These are phyloP conservation scores for Moxostoma hubbsi DNA, from an alignment of 2,797 vertebrate genomes.

Conservation along the genomic window DNA sequence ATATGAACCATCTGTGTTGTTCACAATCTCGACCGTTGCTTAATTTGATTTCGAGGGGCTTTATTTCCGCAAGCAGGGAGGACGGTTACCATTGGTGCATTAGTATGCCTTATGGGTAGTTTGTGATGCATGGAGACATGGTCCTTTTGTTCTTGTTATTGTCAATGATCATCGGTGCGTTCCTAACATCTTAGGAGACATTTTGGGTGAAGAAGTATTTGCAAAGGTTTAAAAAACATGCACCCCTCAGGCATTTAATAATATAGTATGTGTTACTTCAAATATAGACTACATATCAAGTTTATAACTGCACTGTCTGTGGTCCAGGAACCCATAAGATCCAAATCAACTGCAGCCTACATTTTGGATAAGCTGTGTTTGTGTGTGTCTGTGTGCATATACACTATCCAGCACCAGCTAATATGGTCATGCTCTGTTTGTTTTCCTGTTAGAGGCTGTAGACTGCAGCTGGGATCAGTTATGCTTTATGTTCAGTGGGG, in stretches of 20 bases:
- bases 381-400: constrained; percentile 20
- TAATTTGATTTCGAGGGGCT: constrained; percentile 24
- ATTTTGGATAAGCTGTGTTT: constrained; percentile 34
- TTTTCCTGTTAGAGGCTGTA: constrained; percentile 53
- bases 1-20: constrained; percentile 9
- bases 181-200: neutral
- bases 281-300: neutral
- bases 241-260: constrained; percentile 1
- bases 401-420: constrained; percentile 44
- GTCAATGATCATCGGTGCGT: constrained; percentile 22
- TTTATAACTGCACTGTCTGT: constrained; percentile 11
- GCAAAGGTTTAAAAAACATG: neutral
- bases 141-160: constrained; percentile 31
- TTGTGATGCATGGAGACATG: constrained; percentile 26
- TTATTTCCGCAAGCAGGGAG: constrained; percentile 14
- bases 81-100: constrained; percentile 24
- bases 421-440: constrained; percentile 58
- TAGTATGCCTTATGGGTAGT: constrained; percentile 26
- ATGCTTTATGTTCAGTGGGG: constrained; percentile 46
- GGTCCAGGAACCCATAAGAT: constrained; percentile 18
- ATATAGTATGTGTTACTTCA: neutral
- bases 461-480: constrained; percentile 55
- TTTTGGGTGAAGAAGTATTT: neutral
- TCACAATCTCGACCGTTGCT: constrained; percentile 14
- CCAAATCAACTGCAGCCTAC: constrained; percentile 29